Evolutionary conservation across 2,888 invertebrate species (phyloP), one percentile per base, ranked within the genome.

Genomic region (Pterostichus madidus): DNA sequence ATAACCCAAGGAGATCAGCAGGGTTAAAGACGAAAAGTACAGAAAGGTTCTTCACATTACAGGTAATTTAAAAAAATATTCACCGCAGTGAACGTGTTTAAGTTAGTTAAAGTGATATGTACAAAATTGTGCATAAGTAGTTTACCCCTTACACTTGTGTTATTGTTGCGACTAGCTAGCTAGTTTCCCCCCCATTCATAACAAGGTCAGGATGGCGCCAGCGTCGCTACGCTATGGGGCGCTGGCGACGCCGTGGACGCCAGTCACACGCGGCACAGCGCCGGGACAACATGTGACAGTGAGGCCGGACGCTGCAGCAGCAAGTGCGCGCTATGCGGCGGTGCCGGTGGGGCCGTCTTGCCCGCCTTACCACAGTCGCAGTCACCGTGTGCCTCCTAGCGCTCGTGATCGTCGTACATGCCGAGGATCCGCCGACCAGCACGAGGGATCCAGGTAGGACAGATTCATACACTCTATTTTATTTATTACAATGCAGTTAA

Each of bases 291-390:
- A 17, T 17, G 53, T 17, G 59, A 11, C 59, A 59, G 59, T 59
- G 59, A 59, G 59, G 24, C 24, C 59, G 59, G 39, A 39, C 39
- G 39, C 39, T 39, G 39, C 39, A 39, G 39, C 39, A 39, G 39
- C 68, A 17, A 71, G 68, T 71, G 68, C 68, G 68, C 68, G 68
- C 39, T 17, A 71, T 71, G 68, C 68, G 68, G 68, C 17, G 13
- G 68, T 10, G 56, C 13, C 56, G 15, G 39, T 39, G 39, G 39
- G 7, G 7, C 56, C 56, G 17, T 10, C 56, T 11, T 15, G 15
- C 15, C 17, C 56, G 56, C 56, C 56, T 17, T 5, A 7, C 49
- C 13, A 10, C 8, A 6, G 11, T 49, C 11, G 49, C 49, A 4
- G 32, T 5, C 35, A 11, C 35, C 6, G 64, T 64, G 6, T 32